Conservation (phyloP, 2,888 invertebrate species). For the Ceramica pisi region DNA sequence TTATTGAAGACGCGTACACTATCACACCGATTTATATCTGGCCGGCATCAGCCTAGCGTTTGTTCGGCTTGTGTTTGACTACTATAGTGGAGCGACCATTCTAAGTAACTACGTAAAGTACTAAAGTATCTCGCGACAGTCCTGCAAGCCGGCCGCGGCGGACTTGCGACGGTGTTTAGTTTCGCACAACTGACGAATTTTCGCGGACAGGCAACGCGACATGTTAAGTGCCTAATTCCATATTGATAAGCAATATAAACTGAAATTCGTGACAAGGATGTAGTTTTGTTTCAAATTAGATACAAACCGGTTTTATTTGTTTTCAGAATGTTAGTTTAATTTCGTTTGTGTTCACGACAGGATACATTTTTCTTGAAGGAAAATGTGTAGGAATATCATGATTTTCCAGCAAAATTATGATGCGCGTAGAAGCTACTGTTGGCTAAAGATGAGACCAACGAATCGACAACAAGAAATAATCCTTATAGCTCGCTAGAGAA, state of each 20-base stretch:
- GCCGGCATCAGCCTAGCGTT: constrained; percentile 26
- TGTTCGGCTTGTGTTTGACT: constrained; percentile 30
- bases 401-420: neutral
- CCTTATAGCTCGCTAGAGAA: no score
- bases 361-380: constrained; percentile 1
- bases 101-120: constrained; percentile 29
- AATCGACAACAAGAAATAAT: neutral
- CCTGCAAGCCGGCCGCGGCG: constrained; percentile 19
- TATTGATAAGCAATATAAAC: constrained; percentile 58
- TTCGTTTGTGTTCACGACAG: neutral
- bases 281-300: constrained; percentile 16
- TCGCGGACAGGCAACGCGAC: constrained; percentile 31
- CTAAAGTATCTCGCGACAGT: constrained; percentile 13
- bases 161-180: constrained; percentile 47
- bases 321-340: neutral
- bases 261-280: constrained; percentile 24
- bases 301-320: constrained; percentile 6
- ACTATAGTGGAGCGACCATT: constrained; percentile 21
- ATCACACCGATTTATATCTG: constrained; percentile 32
- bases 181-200: constrained; percentile 55
- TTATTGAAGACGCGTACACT: constrained; percentile 51
- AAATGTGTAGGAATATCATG: neutral
- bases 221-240: constrained; percentile 35
- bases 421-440: neutral
- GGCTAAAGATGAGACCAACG: neutral